These are phyloP conservation scores for Oncorhynchus gorbuscha DNA, from an alignment of 2,113 vertebrate genomes.

Conservation along the genomic window DNA sequence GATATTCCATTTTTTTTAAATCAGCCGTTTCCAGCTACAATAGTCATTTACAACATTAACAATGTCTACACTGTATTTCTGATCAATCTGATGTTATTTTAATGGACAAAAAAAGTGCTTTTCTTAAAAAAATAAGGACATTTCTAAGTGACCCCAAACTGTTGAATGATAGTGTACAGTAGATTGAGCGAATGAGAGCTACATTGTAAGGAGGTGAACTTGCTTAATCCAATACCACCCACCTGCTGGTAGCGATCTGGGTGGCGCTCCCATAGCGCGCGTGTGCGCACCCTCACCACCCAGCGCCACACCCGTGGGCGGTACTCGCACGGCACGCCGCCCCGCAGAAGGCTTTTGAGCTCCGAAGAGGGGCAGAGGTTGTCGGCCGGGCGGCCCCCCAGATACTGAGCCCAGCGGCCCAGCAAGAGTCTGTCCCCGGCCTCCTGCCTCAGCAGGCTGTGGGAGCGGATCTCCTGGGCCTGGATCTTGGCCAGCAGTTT, in stretches of 20 bases:
- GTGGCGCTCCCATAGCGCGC: slow-evolving; percentile 51
- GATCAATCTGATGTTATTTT: no score
- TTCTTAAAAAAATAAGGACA: no score
- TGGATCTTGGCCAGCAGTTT: slow-evolving; percentile 91
- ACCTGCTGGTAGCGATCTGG: slow-evolving; percentile 76
- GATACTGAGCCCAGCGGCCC: slow-evolving; percentile 81
- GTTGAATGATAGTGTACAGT: slow-evolving; percentile 63
- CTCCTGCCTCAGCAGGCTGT: slow-evolving; percentile 80
- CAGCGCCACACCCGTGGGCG: slow-evolving; percentile 84
- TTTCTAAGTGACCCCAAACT: slow-evolving; percentile 17
- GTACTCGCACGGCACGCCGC: slow-evolving; percentile 81
- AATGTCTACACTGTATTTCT: no score
- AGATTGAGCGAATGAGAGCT: neutral
- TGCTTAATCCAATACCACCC: neutral
- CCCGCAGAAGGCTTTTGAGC: slow-evolving; percentile 84
- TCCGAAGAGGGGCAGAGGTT: slow-evolving; percentile 70
- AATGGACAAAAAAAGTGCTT: no score
- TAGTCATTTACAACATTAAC: no score
- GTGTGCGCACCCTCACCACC: slow-evolving; percentile 73
- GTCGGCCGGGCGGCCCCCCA: slow-evolving; percentile 65
- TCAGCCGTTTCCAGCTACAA: no score
- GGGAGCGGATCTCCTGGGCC: slow-evolving; percentile 86
- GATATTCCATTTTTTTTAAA: no score
- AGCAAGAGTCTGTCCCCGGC: slow-evolving; percentile 73
- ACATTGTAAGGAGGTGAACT: neutral